Conservation (phyloP, 2,888 invertebrate species). For the Dolichopus griseipennis region DNA sequence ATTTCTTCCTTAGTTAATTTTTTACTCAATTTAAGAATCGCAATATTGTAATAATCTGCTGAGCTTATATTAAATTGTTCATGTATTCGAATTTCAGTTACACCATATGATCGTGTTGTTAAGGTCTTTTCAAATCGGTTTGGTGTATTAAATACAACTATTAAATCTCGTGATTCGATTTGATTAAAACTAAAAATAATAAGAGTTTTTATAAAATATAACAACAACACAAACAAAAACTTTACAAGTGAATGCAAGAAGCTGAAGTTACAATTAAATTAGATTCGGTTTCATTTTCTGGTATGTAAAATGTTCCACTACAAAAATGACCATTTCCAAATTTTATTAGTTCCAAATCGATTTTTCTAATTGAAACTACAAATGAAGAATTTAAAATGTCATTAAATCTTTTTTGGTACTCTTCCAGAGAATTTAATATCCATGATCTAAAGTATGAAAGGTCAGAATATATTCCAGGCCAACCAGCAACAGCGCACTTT, state of each 20-base stretch:
- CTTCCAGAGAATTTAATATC: not conserved
- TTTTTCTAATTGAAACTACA: conserved; percentile 18
- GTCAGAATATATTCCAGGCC: not conserved
- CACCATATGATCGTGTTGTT: not conserved
- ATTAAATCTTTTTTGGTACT: not conserved
- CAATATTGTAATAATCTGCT: not conserved
- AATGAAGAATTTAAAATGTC: not conserved
- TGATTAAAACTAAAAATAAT: not conserved
- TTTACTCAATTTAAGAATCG: not conserved
- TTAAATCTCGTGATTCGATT: not conserved
- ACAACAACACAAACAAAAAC: no score
- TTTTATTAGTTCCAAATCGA: conserved; percentile 8
- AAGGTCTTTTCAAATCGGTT: not conserved
- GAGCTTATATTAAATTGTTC: not conserved
- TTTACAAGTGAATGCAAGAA: conserved; percentile 15
- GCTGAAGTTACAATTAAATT: conserved; percentile 20
- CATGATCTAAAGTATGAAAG: not conserved
- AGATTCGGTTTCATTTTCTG: conserved; percentile 14
- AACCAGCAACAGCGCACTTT: not conserved
- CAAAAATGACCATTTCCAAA: conserved; percentile 20
- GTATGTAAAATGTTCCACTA: conserved; percentile 13
- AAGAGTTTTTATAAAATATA: no score
- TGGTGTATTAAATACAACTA: not conserved
- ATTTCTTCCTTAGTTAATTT: not conserved
- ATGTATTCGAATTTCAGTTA: not conserved